Evolutionary conservation across 2,797 vertebrate genomes (phyloP).

Genomic region (Stomatorhinus walkeri): DNA sequence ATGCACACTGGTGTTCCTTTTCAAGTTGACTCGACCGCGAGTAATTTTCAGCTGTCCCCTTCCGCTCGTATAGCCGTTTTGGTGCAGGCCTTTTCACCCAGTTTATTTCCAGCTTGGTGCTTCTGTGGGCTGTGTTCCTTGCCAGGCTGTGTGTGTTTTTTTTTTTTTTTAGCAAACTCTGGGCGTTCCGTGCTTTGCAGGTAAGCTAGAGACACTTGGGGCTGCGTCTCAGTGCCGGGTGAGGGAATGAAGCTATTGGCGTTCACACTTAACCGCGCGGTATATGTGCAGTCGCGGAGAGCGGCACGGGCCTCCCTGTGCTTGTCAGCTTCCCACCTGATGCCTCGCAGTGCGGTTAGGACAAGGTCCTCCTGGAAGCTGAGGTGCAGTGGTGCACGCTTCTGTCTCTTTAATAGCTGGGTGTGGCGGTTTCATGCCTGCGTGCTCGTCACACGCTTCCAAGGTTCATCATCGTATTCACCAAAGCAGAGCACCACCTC

Average conservation of each 20-base stretch:
- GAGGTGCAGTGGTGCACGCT: background rate
- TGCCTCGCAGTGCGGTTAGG: background rate
- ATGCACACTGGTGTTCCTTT: background rate
- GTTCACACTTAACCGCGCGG: background rate
- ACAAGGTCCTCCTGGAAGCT: background rate
- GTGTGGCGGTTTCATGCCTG: background rate
- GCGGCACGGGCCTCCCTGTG: background rate
- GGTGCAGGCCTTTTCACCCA: background rate
- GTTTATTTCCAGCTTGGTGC: background rate
- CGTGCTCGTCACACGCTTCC: background rate
- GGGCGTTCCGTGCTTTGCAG: background rate
- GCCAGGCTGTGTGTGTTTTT: background rate
- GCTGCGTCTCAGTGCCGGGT: background rate
- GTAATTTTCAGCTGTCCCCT: background rate
- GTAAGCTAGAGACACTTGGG: background rate
- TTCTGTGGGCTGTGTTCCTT: background rate
- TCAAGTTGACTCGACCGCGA: background rate
- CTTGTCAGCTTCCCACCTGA: background rate
- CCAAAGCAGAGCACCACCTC: background rate
- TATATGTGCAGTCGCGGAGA: background rate
- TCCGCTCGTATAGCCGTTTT: background rate
- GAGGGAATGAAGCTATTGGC: background rate
- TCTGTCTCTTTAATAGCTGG: slow-evolving; percentile 9
- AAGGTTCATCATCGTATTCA: background rate
- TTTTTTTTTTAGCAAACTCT: background rate